phyloP scores from a whole-genome alignment of 53 echinoderm and acorn worm genomes.

The Crossaster papposus region DNA sequence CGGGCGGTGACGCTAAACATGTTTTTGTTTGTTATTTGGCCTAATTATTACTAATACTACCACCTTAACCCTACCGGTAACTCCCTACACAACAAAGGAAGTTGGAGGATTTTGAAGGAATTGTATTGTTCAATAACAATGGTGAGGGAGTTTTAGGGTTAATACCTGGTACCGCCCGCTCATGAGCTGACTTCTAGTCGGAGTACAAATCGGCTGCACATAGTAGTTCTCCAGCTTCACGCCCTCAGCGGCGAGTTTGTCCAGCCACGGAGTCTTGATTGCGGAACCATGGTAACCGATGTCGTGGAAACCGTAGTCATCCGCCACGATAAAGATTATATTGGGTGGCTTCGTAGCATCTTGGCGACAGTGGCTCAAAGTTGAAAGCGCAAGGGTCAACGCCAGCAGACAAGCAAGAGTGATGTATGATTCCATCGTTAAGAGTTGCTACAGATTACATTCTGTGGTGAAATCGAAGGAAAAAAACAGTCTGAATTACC shows the following conservation, averaged over 20 bases:
- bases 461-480: too few relatives aligned
- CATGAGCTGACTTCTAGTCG: conserved; percentile 82
- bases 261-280: conserved; percentile 78
- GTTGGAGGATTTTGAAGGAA: too few relatives aligned
- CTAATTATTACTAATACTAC: too few relatives aligned
- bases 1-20: too few relatives aligned
- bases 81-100: too few relatives aligned
- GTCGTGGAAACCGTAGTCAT: conserved; percentile 61
- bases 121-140: too few relatives aligned
- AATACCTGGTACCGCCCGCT: conserved; percentile 88
- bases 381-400: neutral
- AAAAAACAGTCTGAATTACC: too few relatives aligned
- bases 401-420: neutral
- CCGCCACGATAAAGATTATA: conserved; percentile 44
- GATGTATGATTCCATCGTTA: neutral
- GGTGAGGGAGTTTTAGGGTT: too few relatives aligned
- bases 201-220: conserved; percentile 90
- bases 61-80: too few relatives aligned
- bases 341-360: conserved; percentile 33
- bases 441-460: too few relatives aligned
- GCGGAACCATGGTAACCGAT: conserved; percentile 57
- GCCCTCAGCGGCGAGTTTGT: conserved; percentile 73
- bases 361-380: neutral
- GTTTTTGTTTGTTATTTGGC: too few relatives aligned
- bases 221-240: conserved; percentile 85